Evolutionary conservation across 2,888 invertebrate genomes (phyloP), one percentile per base, ranked within the genome.

Genomic region (Metacarcinus magister): DNA sequence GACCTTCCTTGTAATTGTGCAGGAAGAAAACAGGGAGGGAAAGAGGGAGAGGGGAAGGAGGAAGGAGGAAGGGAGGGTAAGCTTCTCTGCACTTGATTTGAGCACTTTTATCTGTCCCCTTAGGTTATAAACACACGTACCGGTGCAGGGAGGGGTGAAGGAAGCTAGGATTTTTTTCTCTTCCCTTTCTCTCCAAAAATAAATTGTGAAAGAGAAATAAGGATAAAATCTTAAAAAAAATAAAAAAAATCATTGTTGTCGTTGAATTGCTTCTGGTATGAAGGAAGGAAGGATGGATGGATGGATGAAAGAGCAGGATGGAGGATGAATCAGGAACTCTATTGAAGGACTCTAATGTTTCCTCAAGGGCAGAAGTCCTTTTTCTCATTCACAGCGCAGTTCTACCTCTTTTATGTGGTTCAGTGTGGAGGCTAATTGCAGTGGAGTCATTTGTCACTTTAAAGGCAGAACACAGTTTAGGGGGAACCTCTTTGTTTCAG

Each of bases 401-500:
- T 75, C 75, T n/a, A 75, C 75, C 23, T 75, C 75, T n/a, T 39
- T 16, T 39, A n/a, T 87, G 87, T 87, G 39, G n/a, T 87, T 39
- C 3, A 10, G n/a, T 16, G 87, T 16, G 10, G 39, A 87, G 39
- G 87, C 10, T 87, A 87, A 87, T 87, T 87, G 16, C 87, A 87
- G 39, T 39, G 39, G 39, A 87, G 87, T 39, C 32, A 87, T 87
- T 87, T 39, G 87, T 87, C 87, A 87, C 13, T 39, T 87, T 87
- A 39, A 87, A 87, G 32, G 39, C 87, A 87, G 1, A 87, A 87
- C 87, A 87, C 39, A 39, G 87, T 39, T 87, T 87, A 87, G 39
- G 87, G n/a, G 19, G 39, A 87, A 32, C 87, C 87, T 87, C 87
- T 87, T 87, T 87, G 87, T 87, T 87, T 87, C 87, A 67, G 54